Base-by-base conservation (phyloP, 2,113 vertebrate species). In the Piliocolobus tephrosceles region DNA sequence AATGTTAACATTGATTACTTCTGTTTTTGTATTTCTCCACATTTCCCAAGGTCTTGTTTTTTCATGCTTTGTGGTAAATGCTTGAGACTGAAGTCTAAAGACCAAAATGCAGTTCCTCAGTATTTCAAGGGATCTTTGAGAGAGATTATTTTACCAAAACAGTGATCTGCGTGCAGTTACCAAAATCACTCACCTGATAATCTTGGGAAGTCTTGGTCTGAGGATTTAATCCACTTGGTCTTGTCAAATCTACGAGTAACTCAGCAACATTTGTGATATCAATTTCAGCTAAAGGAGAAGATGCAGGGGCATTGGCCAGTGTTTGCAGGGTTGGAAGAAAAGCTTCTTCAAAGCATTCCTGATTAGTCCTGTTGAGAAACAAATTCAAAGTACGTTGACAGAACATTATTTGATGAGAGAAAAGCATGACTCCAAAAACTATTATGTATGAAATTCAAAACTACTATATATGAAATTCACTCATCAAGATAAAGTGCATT, bases 211-310 rank as follows among this genome's bases (percentile, higher is more conserved):
- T 95, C 88, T 99, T 98, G 57, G 98, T 97, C 64, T 99, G 98
- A 92, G 96, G 97, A 85, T 99, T 98, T 73, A 99, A 98, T 25
- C 91, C 98, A 58, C 99, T 99, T 25, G 99, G 98, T 91, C 99
- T 99, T 45, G 99, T 99, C 95, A 99, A 98, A 92, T 99, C 99
- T 43, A 99, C 99, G 5, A 99, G 98, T 10, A 99, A 98, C 79
- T 99, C 99, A 1, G 99, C 99, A 96, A 99, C 99, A 57, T 99
- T 99, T 97, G 96, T 97, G 35, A 98, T 40, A 96, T 99, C 99
- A 90, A 99, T 95, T 98, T 99, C 99, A 80, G 99, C 98, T n/a
- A 99, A 98, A 4, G 99, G 99, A 93, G 99, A 99, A 5, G 99
- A 99, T 16, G 97, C 99, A 8, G 99, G 99, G 30, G 99, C 99